Percentiles rank a stretch among this genome's conserved stretches.
phyloP scores from a whole-genome alignment of 2,888 invertebrate genomes.

The Candidula unifasciata region DNA sequence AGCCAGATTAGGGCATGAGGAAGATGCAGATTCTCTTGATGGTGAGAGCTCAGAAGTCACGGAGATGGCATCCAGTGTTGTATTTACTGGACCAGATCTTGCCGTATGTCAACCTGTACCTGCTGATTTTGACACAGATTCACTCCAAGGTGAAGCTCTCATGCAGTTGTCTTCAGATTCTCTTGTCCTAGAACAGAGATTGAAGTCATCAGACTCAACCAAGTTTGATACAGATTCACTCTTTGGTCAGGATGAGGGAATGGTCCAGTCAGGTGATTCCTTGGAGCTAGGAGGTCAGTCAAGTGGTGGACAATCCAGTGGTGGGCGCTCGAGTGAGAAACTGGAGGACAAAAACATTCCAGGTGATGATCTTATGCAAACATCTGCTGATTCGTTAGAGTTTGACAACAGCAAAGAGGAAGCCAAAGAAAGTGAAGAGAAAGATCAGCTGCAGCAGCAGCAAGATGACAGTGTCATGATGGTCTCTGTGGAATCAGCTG shows the following conservation, averaged over 20 bases:
- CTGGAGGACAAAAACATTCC: conserved; percentile 63
- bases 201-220: conserved; percentile 57
- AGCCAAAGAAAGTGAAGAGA: conserved; percentile 59
- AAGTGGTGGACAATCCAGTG: conserved; percentile 63
- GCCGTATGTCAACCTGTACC: conserved; percentile 52
- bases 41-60: conserved; percentile 71
- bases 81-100: conserved; percentile 58
- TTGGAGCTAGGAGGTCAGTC: conserved; percentile 61
- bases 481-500: conserved; percentile 59
- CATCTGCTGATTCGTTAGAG: conserved; percentile 69
- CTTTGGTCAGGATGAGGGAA: conserved; percentile 56
- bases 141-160: conserved; percentile 65
- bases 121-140: conserved; percentile 68
- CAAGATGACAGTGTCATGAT: conserved; percentile 55
- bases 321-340: conserved; percentile 53
- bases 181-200: conserved; percentile 56
- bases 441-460: conserved; percentile 33
- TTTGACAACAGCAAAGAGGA: conserved; percentile 52
- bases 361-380: conserved; percentile 63
- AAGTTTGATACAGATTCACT: conserved; percentile 60
- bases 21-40: conserved; percentile 70
- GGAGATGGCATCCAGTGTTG: conserved; percentile 71
- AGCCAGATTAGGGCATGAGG: conserved; percentile 62
- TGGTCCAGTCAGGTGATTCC: conserved; percentile 63
- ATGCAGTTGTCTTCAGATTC: conserved; percentile 74